These are phyloP conservation scores for Centropristis striata DNA, from an alignment of 2,113 vertebrate genomes.

Conservation along the genomic window DNA sequence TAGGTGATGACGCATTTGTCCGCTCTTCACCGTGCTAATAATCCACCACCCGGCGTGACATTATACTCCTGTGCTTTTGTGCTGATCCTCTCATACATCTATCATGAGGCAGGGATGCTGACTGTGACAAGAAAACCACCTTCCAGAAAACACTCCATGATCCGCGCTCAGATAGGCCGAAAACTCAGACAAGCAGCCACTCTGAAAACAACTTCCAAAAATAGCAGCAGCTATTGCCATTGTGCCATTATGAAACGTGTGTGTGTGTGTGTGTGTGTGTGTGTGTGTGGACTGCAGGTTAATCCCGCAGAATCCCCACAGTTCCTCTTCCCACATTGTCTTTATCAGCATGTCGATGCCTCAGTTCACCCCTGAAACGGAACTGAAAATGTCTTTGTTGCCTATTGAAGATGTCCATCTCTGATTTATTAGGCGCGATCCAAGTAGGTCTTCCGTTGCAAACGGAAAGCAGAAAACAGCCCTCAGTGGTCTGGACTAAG, in stretches of 20 bases:
- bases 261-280: conserved; percentile 40
- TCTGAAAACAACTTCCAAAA: conserved; percentile 68
- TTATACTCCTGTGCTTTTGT: conserved; percentile 48
- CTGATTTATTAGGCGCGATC: conserved; percentile 11
- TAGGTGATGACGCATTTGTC: conserved; percentile 37
- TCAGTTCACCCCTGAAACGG: neutral
- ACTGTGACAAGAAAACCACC: conserved; percentile 55
- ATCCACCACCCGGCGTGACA: conserved; percentile 41
- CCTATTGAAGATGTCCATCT: neutral
- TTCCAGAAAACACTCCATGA: conserved; percentile 64
- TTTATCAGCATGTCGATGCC: conserved; percentile 17
- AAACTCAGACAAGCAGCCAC: conserved; percentile 37
- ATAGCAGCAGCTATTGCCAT: conserved; percentile 64
- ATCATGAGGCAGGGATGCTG: conserved; percentile 57
- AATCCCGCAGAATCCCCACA: conserved; percentile 37
- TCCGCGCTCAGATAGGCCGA: conserved; percentile 55
- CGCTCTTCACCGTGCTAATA: conserved; percentile 28
- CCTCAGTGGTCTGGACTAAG: conserved; percentile 1
- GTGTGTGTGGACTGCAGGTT: conserved; percentile 52
- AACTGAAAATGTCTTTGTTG: neutral
- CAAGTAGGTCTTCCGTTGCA: neutral
- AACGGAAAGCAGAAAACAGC: neutral
- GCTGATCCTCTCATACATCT: conserved; percentile 37
- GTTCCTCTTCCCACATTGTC: conserved; percentile 5
- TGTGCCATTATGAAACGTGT: conserved; percentile 62